These are phyloP conservation scores for Cylindroiulus punctatus DNA, from an alignment of 2,888 invertebrate genomes.

Conservation along the genomic window DNA sequence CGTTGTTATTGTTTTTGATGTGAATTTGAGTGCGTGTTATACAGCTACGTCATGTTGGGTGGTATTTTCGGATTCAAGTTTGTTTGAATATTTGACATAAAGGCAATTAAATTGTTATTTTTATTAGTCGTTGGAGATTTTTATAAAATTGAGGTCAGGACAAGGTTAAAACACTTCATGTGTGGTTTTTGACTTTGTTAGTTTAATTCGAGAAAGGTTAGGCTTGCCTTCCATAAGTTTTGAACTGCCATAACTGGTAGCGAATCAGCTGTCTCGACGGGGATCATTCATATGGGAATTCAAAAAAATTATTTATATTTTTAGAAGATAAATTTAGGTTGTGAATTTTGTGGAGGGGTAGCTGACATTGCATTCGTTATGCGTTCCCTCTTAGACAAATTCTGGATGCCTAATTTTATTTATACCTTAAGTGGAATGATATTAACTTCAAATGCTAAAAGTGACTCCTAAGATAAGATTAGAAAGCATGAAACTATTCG, in stretches of 20 bases:
- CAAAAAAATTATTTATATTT: neutral
- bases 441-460: neutral
- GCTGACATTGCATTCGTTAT: neutral
- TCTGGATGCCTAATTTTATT: neutral
- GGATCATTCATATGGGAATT: neutral
- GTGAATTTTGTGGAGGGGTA: neutral
- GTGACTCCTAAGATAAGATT: neutral
- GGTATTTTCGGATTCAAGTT: neutral
- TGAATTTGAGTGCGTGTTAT: neutral
- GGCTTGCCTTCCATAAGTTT: neutral
- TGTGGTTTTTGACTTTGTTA: neutral
- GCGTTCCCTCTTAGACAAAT: neutral
- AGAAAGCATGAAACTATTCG: neutral
- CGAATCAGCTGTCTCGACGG: neutral
- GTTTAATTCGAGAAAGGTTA: neutral
- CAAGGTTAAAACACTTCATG: neutral
- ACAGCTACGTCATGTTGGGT: neutral
- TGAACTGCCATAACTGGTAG: neutral
- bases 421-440: neutral
- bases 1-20: constrained; percentile 4
- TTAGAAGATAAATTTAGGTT: constrained; percentile 15
- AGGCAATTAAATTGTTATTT: neutral
- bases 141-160: neutral
- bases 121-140: neutral
- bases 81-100: neutral